These are phyloP conservation scores for Scophthalmus maximus DNA, from an alignment of 2,113 vertebrate genomes.

Conservation along the genomic window DNA sequence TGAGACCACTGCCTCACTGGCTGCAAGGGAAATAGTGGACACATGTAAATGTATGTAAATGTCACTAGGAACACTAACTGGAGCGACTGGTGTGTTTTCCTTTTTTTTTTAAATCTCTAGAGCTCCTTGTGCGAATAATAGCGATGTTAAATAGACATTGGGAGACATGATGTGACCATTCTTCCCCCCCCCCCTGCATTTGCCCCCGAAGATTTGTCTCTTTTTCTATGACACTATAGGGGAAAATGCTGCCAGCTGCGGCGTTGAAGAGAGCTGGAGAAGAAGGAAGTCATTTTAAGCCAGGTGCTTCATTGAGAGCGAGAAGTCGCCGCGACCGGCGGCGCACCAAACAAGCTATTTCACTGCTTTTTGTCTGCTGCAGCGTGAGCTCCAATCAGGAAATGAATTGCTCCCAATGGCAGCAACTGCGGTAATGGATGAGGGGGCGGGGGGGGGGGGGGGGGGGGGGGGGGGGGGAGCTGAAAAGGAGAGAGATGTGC, in stretches of 20 bases:
- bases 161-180: constrained; percentile 29
- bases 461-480: too few relatives aligned
- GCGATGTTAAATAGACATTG: constrained; percentile 12
- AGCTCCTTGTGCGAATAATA: not conserved
- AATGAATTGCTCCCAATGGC: constrained; percentile 55
- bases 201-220: constrained; percentile 26
- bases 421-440: constrained; percentile 30
- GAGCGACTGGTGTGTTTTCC: too few relatives aligned
- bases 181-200: constrained; percentile 2
- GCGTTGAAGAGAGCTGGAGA: constrained; percentile 59
- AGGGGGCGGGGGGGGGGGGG: too few relatives aligned
- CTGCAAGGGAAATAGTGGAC: not conserved
- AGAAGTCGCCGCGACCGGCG: constrained; percentile 55
- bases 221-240: constrained; percentile 27
- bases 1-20: not conserved
- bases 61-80: not conserved
- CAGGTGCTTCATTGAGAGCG: constrained; percentile 69
- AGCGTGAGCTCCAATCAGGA: constrained; percentile 60
- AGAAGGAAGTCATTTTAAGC: constrained; percentile 67
- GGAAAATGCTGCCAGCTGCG: constrained; percentile 57
- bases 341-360: constrained; percentile 65
- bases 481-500: constrained; percentile 39
- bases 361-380: constrained; percentile 63
- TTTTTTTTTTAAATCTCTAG: too few relatives aligned
- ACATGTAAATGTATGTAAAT: constrained; percentile 1